A percentile compares a stretch with the other conserved stretches of the same genome.
These are phyloP conservation scores for Mesocricetus auratus DNA, from an alignment of 2,113 vertebrate species.

Conservation along the genomic window DNA sequence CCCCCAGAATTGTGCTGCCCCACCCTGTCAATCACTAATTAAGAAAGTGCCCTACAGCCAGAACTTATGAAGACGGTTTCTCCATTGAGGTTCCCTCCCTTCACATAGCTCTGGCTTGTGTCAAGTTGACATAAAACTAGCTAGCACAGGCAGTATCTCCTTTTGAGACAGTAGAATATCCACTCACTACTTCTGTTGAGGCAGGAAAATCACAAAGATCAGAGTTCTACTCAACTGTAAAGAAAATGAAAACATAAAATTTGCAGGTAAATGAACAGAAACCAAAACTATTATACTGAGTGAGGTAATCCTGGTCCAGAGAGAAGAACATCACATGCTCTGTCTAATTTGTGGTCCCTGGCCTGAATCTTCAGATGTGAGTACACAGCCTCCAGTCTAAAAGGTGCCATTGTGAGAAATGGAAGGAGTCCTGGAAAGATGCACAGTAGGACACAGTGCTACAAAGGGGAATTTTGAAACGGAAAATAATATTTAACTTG, in stretches of 20 bases:
- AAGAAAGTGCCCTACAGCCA: not conserved
- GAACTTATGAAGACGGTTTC: not conserved
- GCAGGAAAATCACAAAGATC: not conserved
- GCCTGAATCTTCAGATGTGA: not conserved
- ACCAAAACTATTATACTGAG: not conserved
- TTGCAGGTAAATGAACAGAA: not conserved
- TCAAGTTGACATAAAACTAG: not conserved
- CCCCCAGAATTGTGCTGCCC: not conserved
- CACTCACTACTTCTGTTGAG: not conserved
- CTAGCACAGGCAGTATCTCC: not conserved
- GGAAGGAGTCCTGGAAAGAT: not conserved
- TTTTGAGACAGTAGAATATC: not conserved
- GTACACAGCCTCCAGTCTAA: not conserved
- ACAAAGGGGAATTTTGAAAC: not conserved
- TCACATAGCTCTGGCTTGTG: not conserved
- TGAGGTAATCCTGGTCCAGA: not conserved
- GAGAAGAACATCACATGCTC: not conserved
- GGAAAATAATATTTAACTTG: not conserved
- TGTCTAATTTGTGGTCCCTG: too few species aligned
- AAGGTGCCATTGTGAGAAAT: not conserved
- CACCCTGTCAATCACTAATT: not conserved
- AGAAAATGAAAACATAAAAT: not conserved
- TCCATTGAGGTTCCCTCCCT: not conserved
- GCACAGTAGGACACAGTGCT: not conserved
- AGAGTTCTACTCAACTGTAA: not conserved